These are phyloP conservation scores for Chlorodrepanis virens DNA, from an alignment of 2,113 vertebrate species.

Conservation along the genomic window DNA sequence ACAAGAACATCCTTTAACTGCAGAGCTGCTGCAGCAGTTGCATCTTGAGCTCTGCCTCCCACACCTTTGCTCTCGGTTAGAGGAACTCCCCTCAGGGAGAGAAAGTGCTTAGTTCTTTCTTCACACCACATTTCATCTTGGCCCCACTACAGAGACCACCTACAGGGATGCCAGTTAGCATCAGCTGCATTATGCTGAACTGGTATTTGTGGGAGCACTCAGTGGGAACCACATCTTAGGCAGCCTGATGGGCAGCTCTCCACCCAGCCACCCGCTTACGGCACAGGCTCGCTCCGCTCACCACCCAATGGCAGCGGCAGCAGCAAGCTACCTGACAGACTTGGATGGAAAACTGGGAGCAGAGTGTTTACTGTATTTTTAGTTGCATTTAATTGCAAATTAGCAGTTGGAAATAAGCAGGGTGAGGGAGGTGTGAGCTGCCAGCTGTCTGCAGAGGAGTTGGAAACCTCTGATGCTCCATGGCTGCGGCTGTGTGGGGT, in stretches of 20 bases:
- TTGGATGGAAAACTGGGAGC: rapidly evolving
- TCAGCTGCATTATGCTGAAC: neutral
- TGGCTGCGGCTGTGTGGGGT: neutral
- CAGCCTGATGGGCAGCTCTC: neutral
- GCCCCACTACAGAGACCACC: slow-evolving; percentile 36
- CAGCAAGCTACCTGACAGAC: neutral
- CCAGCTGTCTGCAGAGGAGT: neutral
- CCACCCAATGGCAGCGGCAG: neutral
- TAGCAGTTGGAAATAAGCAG: slow-evolving; percentile 26
- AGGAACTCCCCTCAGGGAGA: neutral
- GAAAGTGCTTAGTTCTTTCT: neutral
- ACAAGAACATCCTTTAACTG: neutral
- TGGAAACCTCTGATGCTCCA: neutral
- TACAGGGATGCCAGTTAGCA: slow-evolving; percentile 3
- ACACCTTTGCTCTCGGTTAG: neutral
- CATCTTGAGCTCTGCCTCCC: neutral
- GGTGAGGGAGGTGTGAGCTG: neutral
- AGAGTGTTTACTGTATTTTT: neutral
- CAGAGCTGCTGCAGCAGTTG: neutral
- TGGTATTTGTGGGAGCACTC: neutral
- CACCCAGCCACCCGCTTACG: neutral
- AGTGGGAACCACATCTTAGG: slow-evolving; percentile 50
- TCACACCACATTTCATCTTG: neutral
- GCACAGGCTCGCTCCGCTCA: neutral
- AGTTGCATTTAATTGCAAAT: slow-evolving; percentile 8